Evolutionary conservation across 2,888 invertebrate species (phyloP), one percentile per base, ranked within the genome.

Genomic region (Aromia moschata): DNA sequence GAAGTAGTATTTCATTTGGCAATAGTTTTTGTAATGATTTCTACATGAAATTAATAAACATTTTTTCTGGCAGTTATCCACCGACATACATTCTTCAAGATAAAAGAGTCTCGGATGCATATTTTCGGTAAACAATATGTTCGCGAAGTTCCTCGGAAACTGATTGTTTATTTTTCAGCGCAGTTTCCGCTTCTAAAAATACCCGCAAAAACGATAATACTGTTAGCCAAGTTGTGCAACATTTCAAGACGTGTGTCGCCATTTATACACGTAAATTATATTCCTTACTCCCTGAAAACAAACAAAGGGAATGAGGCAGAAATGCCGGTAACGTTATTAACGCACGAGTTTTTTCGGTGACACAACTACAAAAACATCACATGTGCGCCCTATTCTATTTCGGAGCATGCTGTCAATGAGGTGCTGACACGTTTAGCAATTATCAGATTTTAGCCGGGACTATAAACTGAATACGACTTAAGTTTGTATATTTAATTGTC

Each of bases 281-380:
- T 52, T 52, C 17, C 52, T 52, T 41, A 41, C 52, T 20, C n/a
- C 25, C 40, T 11, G 33, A 46, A 56, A 56, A 56, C 41, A 56
- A 56, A 56, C 56, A 40, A 41, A 7, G 17, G 15, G 33, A 20
- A 9, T 25, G 44, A 25, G 7, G 25, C 25, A 25, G 25, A 25
- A 25, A 25, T 25, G 25, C 25, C 7, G 25, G 25, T 45, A 54
- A 44, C 54, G 25, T 25, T n/a, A 33, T 52, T 33, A 36, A 49
- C 25, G 20, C 20, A 25, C 43, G 31, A 43, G 38, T 49, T 49
- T 49, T 49, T 49, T 38, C 20, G 25, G 20, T 25, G 18, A 49
- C 25, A 33, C 37, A 30, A 49, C 12, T 15, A 37, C 2, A 7
- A 20, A 14, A 18, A 7, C 9, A 7, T 10, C 25, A 25, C 4